Evolutionary conservation across 2,888 invertebrate genomes (phyloP), one percentile per base, ranked within the genome.

Genomic region (Pogonocherus hispidulus): DNA sequence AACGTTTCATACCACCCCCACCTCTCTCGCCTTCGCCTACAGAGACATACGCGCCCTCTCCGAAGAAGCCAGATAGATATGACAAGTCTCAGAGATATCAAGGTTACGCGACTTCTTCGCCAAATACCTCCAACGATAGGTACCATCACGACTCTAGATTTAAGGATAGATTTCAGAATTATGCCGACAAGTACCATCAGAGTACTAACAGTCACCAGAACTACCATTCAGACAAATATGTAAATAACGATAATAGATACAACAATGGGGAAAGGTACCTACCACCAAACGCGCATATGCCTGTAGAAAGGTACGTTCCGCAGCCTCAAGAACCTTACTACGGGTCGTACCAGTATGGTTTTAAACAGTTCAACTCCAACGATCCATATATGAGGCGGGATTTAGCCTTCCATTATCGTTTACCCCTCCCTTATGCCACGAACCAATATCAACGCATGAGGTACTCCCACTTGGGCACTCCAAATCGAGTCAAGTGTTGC

Each of bases 251-350:
- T 35, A 76, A 71, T 62, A 71, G 81, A 66, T 81, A 80, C 70
- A 69, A 65, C 46, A 70, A 69, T 16, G 77, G 82, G 56, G 87
- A 87, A 63, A 87, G 91, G 76, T 91, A 91, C 78, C 88, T 91
- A 74, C 90, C 91, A 18, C 90, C 91, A 4, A 90, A 91, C 70
- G 91, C 91, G 14, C 92, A 92, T 84, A 90, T 91, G 79, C 91
- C 92, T 14, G 91, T 91, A 74, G 92, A 92, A 86, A 89, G 92
- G 77, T 92, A 92, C 83, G 91, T 92, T 75, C 91, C 92, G 64
- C 88, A 90, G 78, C 89, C 72, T 14, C 88, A 87, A 62, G 89
- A 89, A 74, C 87, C 88, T 52, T 89, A 89, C 83, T 89, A 89
- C 77, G 88, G 87, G 74, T 68, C 77, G 55, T 80, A 81, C 67